These are phyloP conservation scores for Macrobrachium rosenbergii DNA, from an alignment of 1,140 invertebrate species.

Conservation along the genomic window DNA sequence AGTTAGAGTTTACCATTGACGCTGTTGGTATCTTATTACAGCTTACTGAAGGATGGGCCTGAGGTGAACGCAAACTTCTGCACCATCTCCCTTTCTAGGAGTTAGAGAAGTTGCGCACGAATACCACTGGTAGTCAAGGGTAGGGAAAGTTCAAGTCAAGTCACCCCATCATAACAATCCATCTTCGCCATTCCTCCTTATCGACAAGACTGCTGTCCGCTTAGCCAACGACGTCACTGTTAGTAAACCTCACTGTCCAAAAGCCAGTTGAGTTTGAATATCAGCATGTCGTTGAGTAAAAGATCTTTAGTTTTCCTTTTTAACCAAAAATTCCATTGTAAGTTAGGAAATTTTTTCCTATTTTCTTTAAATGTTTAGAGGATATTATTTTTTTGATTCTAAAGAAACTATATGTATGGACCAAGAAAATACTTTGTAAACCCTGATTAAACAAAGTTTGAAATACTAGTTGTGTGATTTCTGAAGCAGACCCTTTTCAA, in stretches of 20 bases:
- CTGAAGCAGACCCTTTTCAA: too few species aligned
- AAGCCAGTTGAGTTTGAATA: constrained; percentile 50
- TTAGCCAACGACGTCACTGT: constrained; percentile 59
- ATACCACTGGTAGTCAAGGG: constrained; percentile 57
- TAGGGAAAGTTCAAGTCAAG: constrained; percentile 58
- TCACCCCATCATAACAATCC: constrained; percentile 52
- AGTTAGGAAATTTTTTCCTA: constrained; percentile 48
- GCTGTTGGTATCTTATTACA: constrained; percentile 63
- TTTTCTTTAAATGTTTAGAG: constrained; percentile 45
- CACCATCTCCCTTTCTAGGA: constrained; percentile 62
- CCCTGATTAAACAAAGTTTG: constrained; percentile 47
- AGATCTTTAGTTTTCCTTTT: constrained; percentile 27
- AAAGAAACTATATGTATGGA: constrained; percentile 52
- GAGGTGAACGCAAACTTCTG: constrained; percentile 60
- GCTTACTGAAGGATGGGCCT: constrained; percentile 59
- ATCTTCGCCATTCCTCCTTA: constrained; percentile 61
- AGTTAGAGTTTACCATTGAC: constrained; percentile 62
- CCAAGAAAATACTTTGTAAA: constrained; percentile 58
- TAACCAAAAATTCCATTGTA: constrained; percentile 63
- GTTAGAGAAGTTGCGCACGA: constrained; percentile 61
- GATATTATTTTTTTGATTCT: constrained; percentile 57
- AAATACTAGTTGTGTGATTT: too few species aligned
- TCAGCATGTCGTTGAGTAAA: constrained; percentile 55
- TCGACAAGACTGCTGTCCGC: constrained; percentile 59
- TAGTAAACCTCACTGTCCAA: constrained; percentile 61